Percentiles rank a stretch among this genome's conserved stretches.
Evolutionary conservation across 2,113 vertebrate species (phyloP).

Genomic region (Brachyhypopomus gauderio): DNA sequence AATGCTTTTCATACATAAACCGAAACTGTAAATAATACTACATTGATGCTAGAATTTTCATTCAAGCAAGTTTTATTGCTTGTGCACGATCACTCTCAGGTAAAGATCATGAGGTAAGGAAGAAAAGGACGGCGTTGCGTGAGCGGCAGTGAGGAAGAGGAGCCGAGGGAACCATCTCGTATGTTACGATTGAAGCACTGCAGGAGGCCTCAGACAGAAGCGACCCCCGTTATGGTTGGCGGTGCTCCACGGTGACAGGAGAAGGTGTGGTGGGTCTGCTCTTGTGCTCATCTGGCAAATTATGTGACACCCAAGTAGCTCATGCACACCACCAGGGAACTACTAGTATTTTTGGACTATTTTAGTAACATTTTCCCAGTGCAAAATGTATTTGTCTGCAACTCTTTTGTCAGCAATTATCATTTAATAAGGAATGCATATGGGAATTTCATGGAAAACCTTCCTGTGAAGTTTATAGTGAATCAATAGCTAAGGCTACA

Average conservation of each 20-base stretch:
- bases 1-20: not conserved
- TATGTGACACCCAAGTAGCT: constrained; percentile 18
- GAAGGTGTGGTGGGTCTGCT: constrained; percentile 20
- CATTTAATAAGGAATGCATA: not conserved
- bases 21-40: not conserved
- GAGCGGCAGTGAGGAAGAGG: not conserved
- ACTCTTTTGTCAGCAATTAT: not conserved
- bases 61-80: not conserved
- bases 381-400: not conserved
- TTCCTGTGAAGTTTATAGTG: not conserved
- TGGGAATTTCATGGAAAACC: not conserved
- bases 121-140: not conserved
- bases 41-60: not conserved
- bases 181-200: not conserved
- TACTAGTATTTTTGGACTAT: not conserved
- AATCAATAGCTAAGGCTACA: too few species aligned
- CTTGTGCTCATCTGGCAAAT: constrained; percentile 19
- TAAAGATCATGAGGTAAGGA: not conserved
- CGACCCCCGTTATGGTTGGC: not conserved
- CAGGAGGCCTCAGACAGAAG: not conserved
- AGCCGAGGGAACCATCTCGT: constrained; percentile 2
- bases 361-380: too few species aligned
- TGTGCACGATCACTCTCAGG: not conserved
- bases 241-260: not conserved
- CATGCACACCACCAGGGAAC: constrained; percentile 41